phyloP scores from a whole-genome alignment of 2,113 vertebrate genomes.

The Mixornis gularis region DNA sequence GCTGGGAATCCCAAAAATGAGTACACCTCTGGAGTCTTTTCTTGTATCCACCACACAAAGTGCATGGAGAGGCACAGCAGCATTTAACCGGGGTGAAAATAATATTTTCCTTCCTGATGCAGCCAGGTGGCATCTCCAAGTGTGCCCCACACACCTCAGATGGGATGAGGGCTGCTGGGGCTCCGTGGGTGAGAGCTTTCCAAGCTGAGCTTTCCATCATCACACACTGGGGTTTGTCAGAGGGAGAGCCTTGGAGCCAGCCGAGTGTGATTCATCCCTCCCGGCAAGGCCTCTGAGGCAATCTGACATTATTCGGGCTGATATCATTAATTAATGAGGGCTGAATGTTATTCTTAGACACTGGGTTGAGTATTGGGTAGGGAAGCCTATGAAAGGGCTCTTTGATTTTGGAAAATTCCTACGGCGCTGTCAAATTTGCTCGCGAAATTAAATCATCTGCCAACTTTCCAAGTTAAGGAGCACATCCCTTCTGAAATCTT shows the following conservation, averaged over 20 bases:
- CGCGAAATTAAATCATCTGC: slow-evolving; percentile 45
- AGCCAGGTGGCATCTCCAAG: not conserved
- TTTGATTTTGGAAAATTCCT: slow-evolving; percentile 66
- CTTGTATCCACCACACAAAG: not conserved
- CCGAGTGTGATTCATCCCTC: slow-evolving; percentile 50
- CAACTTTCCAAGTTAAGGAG: slow-evolving; percentile 50
- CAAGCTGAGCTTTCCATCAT: not conserved
- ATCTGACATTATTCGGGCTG: slow-evolving; percentile 58
- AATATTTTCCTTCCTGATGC: not conserved
- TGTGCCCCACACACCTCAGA: not conserved
- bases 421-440: slow-evolving; percentile 42
- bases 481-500: slow-evolving; percentile 35
- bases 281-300: slow-evolving; percentile 43
- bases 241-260: not conserved
- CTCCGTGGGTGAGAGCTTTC: not conserved
- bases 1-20: not conserved
- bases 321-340: slow-evolving; percentile 65
- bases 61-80: not conserved
- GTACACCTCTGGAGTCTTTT: not conserved
- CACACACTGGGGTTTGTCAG: slow-evolving; percentile 29
- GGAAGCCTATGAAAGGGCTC: slow-evolving; percentile 53
- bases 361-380: slow-evolving; percentile 36
- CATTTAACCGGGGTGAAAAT: not conserved
- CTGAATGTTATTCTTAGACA: slow-evolving; percentile 58
- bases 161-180: not conserved